Conservation (phyloP, 2,888 invertebrate species). For the Automeris io region DNA sequence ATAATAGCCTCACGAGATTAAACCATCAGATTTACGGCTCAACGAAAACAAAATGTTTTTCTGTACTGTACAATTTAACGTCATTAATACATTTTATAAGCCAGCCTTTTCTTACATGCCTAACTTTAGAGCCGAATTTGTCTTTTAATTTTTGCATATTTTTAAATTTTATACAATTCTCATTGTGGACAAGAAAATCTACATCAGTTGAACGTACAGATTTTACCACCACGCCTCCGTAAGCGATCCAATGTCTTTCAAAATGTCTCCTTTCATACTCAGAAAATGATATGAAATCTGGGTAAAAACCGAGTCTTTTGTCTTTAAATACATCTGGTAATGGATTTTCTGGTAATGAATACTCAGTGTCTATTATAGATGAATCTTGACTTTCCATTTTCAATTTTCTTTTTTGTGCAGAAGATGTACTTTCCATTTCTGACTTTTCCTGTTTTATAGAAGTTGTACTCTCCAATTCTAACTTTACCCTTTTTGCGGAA, state of each 20-base stretch:
- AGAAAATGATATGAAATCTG: conserved; percentile 61
- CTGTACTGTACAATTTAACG: conserved; percentile 42
- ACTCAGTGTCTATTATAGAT: background rate
- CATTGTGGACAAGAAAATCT: conserved; percentile 53
- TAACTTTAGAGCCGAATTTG: conserved; percentile 34
- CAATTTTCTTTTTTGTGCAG: conserved; percentile 11
- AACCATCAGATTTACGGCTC: conserved; percentile 23
- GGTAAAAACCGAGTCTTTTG: conserved; percentile 58
- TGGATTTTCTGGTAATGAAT: conserved; percentile 39
- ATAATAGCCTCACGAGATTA: background rate
- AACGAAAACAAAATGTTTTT: conserved; percentile 44
- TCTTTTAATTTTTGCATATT: conserved; percentile 43
- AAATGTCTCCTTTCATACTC: conserved; percentile 50
- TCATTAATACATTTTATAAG: conserved; percentile 55
- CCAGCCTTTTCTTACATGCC: conserved; percentile 60
- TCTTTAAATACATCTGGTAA: conserved; percentile 52
- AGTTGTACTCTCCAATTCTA: conserved; percentile 15
- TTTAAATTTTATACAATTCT: conserved; percentile 35
- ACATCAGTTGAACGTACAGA: conserved; percentile 45
- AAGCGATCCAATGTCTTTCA: conserved; percentile 81
- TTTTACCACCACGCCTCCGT: conserved; percentile 70
- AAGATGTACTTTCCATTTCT: background rate
- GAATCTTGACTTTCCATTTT: conserved; percentile 3
- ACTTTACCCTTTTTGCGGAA: conserved; percentile 14
- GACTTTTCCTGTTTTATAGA: conserved; percentile 11